These are phyloP conservation scores for Neria commutata DNA, from an alignment of 2,888 invertebrate species.

Conservation along the genomic window DNA sequence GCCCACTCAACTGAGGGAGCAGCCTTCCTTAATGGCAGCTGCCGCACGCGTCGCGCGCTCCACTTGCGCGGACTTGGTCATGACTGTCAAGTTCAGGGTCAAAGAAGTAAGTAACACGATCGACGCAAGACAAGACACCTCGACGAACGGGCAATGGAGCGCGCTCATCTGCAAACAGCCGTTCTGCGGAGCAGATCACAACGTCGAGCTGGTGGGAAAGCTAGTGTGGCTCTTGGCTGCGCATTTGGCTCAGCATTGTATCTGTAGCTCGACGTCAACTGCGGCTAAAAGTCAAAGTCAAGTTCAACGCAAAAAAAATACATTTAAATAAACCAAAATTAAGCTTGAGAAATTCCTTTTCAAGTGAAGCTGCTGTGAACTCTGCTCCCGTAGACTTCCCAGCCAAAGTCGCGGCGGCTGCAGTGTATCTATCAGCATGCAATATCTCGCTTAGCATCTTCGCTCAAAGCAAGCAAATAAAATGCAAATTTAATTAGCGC, in stretches of 20 bases:
- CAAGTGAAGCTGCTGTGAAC: too few species aligned
- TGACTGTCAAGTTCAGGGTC: conserved; percentile 24
- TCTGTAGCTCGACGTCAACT: neutral
- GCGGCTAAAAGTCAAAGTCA: conserved; percentile 1
- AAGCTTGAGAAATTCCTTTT: neutral
- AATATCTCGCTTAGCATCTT: too few species aligned
- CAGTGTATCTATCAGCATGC: too few species aligned
- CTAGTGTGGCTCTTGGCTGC: too few species aligned
- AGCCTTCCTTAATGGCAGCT: neutral
- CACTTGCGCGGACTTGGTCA: conserved; percentile 3
- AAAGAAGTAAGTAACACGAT: conserved; percentile 15
- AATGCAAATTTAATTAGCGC: conserved; percentile 2
- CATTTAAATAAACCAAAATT: neutral
- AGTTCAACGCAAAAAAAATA: neutral
- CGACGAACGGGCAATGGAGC: neutral
- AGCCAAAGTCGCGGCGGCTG: too few species aligned
- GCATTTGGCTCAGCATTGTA: neutral
- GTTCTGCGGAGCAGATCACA: too few species aligned
- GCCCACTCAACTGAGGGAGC: neutral
- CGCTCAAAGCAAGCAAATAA: too few species aligned
- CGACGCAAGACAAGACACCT: too few species aligned
- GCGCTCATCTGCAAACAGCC: too few species aligned
- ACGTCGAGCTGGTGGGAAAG: too few species aligned
- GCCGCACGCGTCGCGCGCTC: neutral
- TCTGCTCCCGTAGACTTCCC: too few species aligned